These are phyloP conservation scores for Orcinus orca DNA, from an alignment of 2,113 vertebrate species.

Conservation along the genomic window DNA sequence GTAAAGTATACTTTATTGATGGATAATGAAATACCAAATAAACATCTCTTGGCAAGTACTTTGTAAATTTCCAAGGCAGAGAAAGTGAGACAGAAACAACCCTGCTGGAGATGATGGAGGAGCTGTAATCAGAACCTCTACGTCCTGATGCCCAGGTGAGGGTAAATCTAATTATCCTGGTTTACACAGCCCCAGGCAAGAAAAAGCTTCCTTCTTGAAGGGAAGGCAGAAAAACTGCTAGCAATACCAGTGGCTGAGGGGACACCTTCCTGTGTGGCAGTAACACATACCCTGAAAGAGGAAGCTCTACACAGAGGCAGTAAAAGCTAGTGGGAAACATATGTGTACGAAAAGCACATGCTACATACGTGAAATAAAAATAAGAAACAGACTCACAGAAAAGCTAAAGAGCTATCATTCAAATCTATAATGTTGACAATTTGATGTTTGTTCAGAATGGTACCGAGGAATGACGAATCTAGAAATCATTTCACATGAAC, in stretches of 20 bases:
- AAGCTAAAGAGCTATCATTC: neutral
- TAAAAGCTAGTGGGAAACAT: neutral
- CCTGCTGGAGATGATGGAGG: neutral
- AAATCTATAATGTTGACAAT: neutral
- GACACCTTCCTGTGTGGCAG: too few relatives aligned
- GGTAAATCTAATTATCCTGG: neutral
- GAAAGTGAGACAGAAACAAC: neutral
- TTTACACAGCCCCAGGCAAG: neutral
- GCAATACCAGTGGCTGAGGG: accelerated
- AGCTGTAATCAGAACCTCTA: neutral
- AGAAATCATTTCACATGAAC: neutral
- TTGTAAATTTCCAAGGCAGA: neutral
- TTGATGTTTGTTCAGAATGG: neutral
- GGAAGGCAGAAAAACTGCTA: neutral
- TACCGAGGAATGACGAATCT: neutral
- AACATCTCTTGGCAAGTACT: neutral
- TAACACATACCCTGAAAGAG: neutral
- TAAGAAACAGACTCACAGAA: neutral
- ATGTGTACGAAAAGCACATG: neutral
- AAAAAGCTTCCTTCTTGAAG: neutral
- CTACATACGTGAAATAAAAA: neutral
- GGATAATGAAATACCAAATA: neutral
- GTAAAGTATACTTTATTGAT: neutral
- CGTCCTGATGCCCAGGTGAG: neutral
- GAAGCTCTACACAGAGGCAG: neutral